These are phyloP conservation scores for Azemiops feae DNA, from an alignment of 2,113 vertebrate species.

Conservation along the genomic window DNA sequence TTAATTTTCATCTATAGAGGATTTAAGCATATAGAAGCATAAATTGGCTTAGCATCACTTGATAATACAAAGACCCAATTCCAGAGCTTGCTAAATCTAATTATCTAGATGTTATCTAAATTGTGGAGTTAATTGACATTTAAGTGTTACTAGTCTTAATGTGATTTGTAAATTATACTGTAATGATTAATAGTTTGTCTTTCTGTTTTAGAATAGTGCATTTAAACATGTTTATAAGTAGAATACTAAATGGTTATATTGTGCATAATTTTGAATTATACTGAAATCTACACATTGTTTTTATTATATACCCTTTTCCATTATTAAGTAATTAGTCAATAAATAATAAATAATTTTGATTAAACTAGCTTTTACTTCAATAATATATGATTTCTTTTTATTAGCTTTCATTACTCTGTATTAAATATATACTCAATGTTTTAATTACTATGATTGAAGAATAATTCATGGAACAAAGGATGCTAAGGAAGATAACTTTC, in stretches of 20 bases:
- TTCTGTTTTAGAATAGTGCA: conserved; percentile 39
- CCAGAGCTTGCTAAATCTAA: neutral
- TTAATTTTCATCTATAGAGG: neutral
- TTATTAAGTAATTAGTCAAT: conserved; percentile 38
- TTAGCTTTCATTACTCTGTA: neutral
- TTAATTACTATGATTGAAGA: conserved; percentile 28
- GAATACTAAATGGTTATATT: neutral
- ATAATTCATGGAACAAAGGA: conserved; percentile 34
- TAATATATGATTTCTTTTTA: conserved; percentile 26
- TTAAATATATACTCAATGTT: conserved; percentile 33
- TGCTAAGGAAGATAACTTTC: conserved; percentile 39
- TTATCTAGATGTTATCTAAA: neutral
- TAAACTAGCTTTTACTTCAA: conserved; percentile 22
- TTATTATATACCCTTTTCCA: conserved; percentile 57
- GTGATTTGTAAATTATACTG: neutral
- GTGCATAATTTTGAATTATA: conserved; percentile 44
- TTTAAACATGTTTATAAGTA: conserved; percentile 30
- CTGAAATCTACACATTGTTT: conserved; percentile 48
- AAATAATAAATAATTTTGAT: conserved; percentile 43
- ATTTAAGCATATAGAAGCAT: neutral
- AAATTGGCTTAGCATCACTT: neutral
- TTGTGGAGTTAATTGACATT: neutral
- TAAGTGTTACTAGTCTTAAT: neutral
- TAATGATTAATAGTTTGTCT: neutral
- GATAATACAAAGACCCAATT: neutral